Evolutionary conservation across 2,797 vertebrate genomes (phyloP).

Genomic region (Leuciscus waleckii): DNA sequence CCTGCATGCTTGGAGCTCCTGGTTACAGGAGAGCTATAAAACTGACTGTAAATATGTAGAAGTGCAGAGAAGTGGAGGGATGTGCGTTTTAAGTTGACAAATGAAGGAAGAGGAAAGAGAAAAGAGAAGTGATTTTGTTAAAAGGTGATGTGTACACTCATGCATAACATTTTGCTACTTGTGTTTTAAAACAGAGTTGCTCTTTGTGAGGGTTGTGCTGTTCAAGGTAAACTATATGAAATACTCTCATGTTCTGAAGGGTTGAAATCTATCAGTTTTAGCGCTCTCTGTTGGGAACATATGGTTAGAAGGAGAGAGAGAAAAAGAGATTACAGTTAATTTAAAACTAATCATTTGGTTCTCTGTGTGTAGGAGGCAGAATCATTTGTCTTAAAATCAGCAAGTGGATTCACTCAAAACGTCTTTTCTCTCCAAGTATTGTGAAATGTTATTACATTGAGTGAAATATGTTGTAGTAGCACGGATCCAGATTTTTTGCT

Average conservation of each 20-base stretch:
- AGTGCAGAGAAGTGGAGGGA: neutral
- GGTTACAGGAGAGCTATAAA: conserved; percentile 38
- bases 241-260: neutral
- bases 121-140: conserved; percentile 10
- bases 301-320: neutral
- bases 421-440: conserved; percentile 26
- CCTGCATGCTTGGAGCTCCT: conserved; percentile 34
- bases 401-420: conserved; percentile 25
- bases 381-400: conserved; percentile 35
- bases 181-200: neutral
- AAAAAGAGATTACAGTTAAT: conserved; percentile 21
- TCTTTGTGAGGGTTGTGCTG: neutral
- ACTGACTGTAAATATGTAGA: neutral
- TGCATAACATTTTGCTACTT: neutral
- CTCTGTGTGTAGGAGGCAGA: conserved; percentile 24
- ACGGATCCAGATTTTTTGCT: conserved; percentile 15
- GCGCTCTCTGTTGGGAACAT: conserved; percentile 13
- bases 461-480: neutral
- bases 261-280: conserved; percentile 14
- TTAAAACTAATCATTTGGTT: conserved; percentile 43
- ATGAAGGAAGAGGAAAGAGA: neutral
- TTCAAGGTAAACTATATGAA: conserved; percentile 2
- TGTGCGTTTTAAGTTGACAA: neutral
- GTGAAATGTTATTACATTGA: conserved; percentile 18
- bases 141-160: conserved; percentile 6